Evolutionary conservation across 2,113 vertebrate genomes (phyloP).

Genomic region (Protomyctophum bolini): DNA sequence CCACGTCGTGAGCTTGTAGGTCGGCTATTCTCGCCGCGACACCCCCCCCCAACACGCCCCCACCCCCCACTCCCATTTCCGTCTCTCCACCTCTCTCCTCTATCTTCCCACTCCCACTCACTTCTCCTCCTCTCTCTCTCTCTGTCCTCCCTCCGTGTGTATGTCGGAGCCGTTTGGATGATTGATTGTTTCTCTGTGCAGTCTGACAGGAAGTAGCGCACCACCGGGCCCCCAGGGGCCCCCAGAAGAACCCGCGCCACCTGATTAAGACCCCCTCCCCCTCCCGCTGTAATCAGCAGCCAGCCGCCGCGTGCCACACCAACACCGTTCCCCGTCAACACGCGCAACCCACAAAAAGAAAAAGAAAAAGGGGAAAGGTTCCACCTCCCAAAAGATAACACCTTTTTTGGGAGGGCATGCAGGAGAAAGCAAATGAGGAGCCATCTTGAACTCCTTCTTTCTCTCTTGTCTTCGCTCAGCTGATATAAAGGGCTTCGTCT

Average conservation of each 20-base stretch:
- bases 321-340: conserved; percentile 73
- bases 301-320: conserved; percentile 27
- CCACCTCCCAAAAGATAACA: conserved; percentile 75
- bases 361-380: conserved; percentile 50
- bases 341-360: conserved; percentile 45
- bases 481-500: conserved; percentile 68
- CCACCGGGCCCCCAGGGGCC: conserved; percentile 86
- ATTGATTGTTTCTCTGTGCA: conserved; percentile 94
- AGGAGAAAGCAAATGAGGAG: conserved; percentile 35
- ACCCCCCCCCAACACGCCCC: neutral
- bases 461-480: conserved; percentile 12
- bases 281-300: conserved; percentile 83
- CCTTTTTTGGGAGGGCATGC: conserved; percentile 45
- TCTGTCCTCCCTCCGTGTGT: conserved; percentile 47
- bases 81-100: conserved; percentile 5
- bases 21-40: neutral
- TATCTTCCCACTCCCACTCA: neutral
- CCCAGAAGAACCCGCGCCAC: conserved; percentile 83
- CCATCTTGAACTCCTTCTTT: conserved; percentile 51
- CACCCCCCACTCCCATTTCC: conserved; percentile 16
- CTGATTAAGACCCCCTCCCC: conserved; percentile 87
- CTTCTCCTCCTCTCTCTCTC: conserved; percentile 26
- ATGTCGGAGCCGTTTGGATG: conserved; percentile 81
- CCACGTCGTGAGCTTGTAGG: too few relatives aligned
- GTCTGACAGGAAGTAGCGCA: conserved; percentile 90